Conservation (phyloP, 1,140 invertebrate species). For the Harlomillsia oculata region DNA sequence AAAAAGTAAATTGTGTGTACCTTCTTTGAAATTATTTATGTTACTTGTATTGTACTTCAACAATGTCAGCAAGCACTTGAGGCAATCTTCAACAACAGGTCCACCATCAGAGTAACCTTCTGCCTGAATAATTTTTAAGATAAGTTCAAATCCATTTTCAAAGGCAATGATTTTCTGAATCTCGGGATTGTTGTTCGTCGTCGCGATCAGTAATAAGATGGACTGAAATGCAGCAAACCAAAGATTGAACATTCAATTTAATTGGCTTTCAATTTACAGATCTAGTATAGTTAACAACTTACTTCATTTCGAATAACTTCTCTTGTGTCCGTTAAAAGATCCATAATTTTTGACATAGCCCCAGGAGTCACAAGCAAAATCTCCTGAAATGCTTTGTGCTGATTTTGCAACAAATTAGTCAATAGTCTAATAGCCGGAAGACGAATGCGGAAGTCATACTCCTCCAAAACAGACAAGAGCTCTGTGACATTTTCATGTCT, state of each 20-base stretch:
- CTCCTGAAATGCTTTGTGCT: slow-evolving; percentile 87
- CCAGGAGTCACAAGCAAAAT: slow-evolving; percentile 86
- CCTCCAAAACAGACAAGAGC: slow-evolving; percentile 80
- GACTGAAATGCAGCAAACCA: slow-evolving; percentile 46
- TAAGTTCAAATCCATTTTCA: slow-evolving; percentile 93
- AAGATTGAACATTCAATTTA: slow-evolving; percentile 2
- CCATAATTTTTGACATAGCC: slow-evolving; percentile 97
- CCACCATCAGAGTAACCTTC: slow-evolving; percentile 92
- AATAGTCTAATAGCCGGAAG: slow-evolving; percentile 78
- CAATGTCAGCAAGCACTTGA: slow-evolving; percentile 88
- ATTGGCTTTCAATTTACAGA: not conserved
- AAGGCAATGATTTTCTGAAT: slow-evolving; percentile 99
- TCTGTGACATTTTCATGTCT: slow-evolving; percentile 73
- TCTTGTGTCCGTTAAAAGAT: slow-evolving; percentile 80
- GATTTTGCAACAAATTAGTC: slow-evolving; percentile 65
- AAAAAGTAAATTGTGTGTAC: slow-evolving; percentile 39
- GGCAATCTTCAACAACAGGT: slow-evolving; percentile 96
- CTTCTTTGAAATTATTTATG: slow-evolving; percentile 98
- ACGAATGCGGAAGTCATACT: slow-evolving; percentile 86
- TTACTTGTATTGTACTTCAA: slow-evolving; percentile 93
- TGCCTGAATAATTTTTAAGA: slow-evolving; percentile 84
- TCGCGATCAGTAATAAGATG: slow-evolving; percentile 78
- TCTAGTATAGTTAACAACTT: slow-evolving; percentile 36
- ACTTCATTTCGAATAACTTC: slow-evolving; percentile 96
- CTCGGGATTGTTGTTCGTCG: slow-evolving; percentile 92